Conservation (phyloP, 1,140 invertebrate genomes). For the Pristionchus pacificus region DNA sequence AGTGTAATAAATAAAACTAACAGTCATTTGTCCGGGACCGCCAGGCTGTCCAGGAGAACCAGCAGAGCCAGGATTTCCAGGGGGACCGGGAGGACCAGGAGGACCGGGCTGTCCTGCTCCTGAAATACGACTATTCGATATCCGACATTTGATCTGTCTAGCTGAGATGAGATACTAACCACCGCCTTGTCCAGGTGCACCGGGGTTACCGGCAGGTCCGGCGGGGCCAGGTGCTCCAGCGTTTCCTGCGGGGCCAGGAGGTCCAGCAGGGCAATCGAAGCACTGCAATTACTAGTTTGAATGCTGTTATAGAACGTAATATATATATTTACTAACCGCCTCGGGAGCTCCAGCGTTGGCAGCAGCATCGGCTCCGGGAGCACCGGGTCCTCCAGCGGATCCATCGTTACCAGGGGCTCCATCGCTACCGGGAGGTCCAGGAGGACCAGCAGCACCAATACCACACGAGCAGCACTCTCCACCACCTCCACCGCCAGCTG, state of each 20-base stretch:
- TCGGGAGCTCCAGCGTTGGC: neutral
- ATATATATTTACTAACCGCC: too few species aligned
- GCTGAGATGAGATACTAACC: too few species aligned
- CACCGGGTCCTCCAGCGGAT: neutral
- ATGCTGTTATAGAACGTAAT: too few species aligned
- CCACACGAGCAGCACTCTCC: neutral
- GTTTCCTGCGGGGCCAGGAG: neutral
- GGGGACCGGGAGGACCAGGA: too few species aligned
- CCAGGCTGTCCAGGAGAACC: neutral
- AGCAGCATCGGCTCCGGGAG: neutral
- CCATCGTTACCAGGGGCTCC: neutral
- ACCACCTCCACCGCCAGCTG: neutral
- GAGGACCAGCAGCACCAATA: neutral
- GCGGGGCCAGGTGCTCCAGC: neutral
- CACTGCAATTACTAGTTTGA: too few species aligned
- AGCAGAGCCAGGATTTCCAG: too few species aligned
- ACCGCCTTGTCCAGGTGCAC: too few species aligned
- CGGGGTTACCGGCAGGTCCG: neutral
- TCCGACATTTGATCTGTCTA: too few species aligned
- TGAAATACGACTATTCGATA: too few species aligned
- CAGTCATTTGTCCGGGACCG: neutral
- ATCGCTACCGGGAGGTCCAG: neutral
- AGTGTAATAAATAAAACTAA: too few species aligned
- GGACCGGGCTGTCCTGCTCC: too few species aligned
- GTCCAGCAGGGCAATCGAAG: neutral